phyloP scores from a whole-genome alignment of 2,113 vertebrate genomes.

The Kryptolebias marmoratus region DNA sequence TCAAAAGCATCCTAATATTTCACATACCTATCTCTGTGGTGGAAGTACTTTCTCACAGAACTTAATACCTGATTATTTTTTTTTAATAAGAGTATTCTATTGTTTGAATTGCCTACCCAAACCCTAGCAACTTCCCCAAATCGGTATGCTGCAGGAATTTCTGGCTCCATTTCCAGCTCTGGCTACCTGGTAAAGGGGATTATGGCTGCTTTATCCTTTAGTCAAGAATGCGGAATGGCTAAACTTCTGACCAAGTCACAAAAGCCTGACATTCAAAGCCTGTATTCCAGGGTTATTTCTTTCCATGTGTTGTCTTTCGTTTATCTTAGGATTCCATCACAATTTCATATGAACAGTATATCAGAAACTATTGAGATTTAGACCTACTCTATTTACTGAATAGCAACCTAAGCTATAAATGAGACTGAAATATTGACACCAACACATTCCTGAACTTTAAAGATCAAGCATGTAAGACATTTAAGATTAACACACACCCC shows the following conservation, averaged over 20 bases:
- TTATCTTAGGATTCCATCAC: constrained; percentile 27
- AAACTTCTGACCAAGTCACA: constrained; percentile 85
- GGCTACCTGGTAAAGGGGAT: constrained; percentile 89
- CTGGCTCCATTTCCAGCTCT: constrained; percentile 81
- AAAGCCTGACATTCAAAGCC: constrained; percentile 75
- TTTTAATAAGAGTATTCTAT: constrained; percentile 75
- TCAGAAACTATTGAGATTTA: constrained; percentile 6
- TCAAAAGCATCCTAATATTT: constrained; percentile 53
- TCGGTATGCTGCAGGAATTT: constrained; percentile 87
- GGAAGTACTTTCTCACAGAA: constrained; percentile 75
- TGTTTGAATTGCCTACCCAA: constrained; percentile 81
- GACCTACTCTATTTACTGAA: not conserved
- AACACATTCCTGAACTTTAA: not conserved
- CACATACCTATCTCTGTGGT: constrained; percentile 67
- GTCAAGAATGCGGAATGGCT: constrained; percentile 87
- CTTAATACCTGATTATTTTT: constrained; percentile 77
- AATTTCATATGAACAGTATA: constrained; percentile 37
- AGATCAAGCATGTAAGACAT: constrained; percentile 27
- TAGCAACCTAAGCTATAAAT: not conserved
- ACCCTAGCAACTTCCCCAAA: constrained; percentile 85
- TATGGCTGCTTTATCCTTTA: constrained; percentile 87
- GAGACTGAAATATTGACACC: constrained; percentile 2
- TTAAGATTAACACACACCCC: constrained; percentile 1
- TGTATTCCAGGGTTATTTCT: constrained; percentile 62
- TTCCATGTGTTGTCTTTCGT: constrained; percentile 15